These are phyloP conservation scores for Chamaetylas fuelleborni DNA, from an alignment of 2,113 vertebrate genomes.

Conservation along the genomic window DNA sequence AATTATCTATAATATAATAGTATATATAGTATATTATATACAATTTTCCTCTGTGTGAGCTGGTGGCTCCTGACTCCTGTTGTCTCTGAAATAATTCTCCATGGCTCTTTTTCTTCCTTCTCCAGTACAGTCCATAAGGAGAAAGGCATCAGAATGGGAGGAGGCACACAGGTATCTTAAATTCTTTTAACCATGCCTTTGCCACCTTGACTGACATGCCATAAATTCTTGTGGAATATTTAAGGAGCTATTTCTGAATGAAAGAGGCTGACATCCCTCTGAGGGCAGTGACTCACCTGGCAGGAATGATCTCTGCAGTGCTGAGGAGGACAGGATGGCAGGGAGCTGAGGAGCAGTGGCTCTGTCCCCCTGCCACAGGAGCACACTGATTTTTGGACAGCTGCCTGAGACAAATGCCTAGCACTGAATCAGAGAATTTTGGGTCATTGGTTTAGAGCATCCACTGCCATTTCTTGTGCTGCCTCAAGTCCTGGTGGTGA, in stretches of 20 bases:
- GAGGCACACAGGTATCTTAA: neutral
- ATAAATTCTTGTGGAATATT: neutral
- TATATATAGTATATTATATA: rapidly evolving
- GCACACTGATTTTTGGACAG: neutral
- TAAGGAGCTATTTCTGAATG: neutral
- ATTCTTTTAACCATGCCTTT: neutral
- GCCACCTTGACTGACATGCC: neutral
- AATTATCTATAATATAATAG: neutral
- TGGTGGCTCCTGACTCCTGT: neutral
- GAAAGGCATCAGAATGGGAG: neutral
- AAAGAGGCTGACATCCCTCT: neutral
- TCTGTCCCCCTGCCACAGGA: neutral
- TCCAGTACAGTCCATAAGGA: neutral
- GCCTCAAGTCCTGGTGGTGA: neutral
- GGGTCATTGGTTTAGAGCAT: neutral
- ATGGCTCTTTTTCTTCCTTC: neutral
- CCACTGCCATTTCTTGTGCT: neutral
- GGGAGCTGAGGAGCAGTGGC: neutral
- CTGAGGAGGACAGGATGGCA: neutral
- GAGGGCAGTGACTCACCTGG: constrained; percentile 18
- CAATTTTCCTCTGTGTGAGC: neutral
- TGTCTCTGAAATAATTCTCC: neutral
- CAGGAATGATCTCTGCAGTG: neutral
- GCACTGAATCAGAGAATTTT: neutral
- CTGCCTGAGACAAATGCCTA: neutral